Evolutionary conservation across 2,113 vertebrate species (phyloP), one percentile per base, ranked within the genome.

Genomic region (Neodontobutis hainanensis): DNA sequence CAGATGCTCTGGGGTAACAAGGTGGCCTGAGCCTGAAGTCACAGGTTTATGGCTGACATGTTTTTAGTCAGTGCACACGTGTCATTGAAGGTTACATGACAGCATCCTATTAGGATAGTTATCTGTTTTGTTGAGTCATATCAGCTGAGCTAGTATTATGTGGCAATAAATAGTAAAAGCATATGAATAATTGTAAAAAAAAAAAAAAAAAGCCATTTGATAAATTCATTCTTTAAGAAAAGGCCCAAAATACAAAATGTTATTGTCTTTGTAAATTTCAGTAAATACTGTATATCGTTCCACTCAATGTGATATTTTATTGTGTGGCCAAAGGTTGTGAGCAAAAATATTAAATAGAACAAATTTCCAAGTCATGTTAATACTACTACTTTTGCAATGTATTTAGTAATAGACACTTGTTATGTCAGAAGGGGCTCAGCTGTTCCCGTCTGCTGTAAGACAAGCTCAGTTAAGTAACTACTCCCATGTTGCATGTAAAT

Each of bases 371-470:
- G 38, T 40, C 8, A 27, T 27, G 19, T 27, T 27, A 27, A 27
- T 40, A 40, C 5, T 40, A 40, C 5, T 8, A 40, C 8, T 3
- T 5, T 8, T 40, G 38, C 2, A 40, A 40, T 40, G 38, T 40
- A 40, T 40, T 5, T 19, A 38, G 47, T 34, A 7, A 36, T 44
- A 12, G 44, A 12, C 5, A 6, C 2, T 19, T 35, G 49, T 78
- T 46, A 58, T 5, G 52, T 67, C 50, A 86, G 69, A 69, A 60
- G 70, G 50, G 55, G 45, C 70, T 84, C 67, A 73, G 55, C 34
- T 66, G 74, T 77, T 73, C 53, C 64, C 2, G 6, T 0, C 57
- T 55, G 61, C 14, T 44, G 36, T 51, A 40, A 32, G 58, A 47
- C 34, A 10, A 46, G 44, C 38, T 32, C 11, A 0, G 62, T 70